phyloP scores from a whole-genome alignment of 2,888 invertebrate species.

The Lycophotia porphyrea region DNA sequence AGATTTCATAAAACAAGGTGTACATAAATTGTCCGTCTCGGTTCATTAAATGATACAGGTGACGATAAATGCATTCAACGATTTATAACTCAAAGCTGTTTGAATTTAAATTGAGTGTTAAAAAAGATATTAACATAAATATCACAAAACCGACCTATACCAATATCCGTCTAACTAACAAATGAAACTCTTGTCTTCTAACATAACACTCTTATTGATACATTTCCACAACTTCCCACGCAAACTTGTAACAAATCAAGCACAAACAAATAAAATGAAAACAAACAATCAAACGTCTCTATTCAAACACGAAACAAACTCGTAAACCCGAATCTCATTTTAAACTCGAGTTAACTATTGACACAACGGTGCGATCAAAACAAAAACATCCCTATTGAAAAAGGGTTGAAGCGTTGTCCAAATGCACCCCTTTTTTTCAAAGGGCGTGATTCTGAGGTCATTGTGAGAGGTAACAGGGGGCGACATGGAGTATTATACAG shows the following conservation, averaged over 20 bases:
- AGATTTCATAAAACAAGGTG: neutral
- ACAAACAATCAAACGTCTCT: conserved; percentile 43
- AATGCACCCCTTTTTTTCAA: conserved; percentile 61
- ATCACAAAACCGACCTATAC: neutral
- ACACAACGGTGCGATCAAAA: conserved; percentile 63
- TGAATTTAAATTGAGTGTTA: conserved; percentile 20
- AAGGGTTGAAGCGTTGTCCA: conserved; percentile 53
- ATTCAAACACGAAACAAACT: conserved; percentile 55
- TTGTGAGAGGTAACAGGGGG: conserved; percentile 57
- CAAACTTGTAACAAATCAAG: conserved; percentile 32
- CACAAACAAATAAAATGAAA: conserved; percentile 33
- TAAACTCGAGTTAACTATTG: conserved; percentile 62
- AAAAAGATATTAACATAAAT: conserved; percentile 12
- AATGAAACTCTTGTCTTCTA: neutral
- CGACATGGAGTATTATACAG: conserved; percentile 10
- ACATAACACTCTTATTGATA: neutral
- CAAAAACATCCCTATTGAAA: conserved; percentile 57
- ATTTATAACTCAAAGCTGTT: neutral
- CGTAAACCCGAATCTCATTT: conserved; percentile 54
- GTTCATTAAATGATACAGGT: conserved; percentile 15
- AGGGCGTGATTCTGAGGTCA: conserved; percentile 70
- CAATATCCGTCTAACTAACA: neutral
- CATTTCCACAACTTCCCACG: conserved; percentile 32
- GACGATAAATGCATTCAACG: conserved; percentile 22
- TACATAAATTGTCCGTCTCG: conserved; percentile 3